A percentile compares a stretch with the other conserved stretches of the same genome.
Evolutionary conservation across 2,113 vertebrate species (phyloP).

Genomic region (Epinephelus cyanopodus): DNA sequence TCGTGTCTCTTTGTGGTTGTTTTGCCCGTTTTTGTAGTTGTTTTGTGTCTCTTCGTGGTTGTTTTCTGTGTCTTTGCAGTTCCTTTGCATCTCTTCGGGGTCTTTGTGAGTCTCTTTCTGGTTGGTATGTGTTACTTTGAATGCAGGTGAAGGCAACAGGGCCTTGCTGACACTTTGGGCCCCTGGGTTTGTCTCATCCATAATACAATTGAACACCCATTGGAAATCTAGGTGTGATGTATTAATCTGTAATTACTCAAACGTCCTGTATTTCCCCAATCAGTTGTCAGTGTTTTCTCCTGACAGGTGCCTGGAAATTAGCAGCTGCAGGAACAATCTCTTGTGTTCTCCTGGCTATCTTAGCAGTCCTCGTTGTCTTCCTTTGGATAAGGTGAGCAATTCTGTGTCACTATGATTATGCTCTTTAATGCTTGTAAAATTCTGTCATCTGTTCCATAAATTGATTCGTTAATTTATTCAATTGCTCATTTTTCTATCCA

Average conservation of each 20-base stretch:
- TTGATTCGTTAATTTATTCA: not conserved
- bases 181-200: too few relatives aligned
- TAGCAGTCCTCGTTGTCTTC: not conserved
- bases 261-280: not conserved
- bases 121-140: too few relatives aligned
- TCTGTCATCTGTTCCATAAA: not conserved
- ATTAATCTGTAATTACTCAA: not conserved
- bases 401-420: not conserved
- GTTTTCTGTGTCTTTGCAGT: too few relatives aligned
- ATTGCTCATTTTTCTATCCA: not conserved
- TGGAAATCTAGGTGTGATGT: too few relatives aligned
- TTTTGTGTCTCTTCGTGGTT: too few relatives aligned
- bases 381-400: slow-evolving; percentile 17
- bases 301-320: slow-evolving; percentile 19
- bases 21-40: too few relatives aligned
- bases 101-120: too few relatives aligned
- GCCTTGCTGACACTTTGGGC: too few relatives aligned
- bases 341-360: not conserved
- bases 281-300: not conserved
- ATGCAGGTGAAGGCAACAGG: too few relatives aligned
- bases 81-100: too few relatives aligned
- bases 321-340: not conserved
- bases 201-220: too few relatives aligned
- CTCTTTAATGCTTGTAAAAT: not conserved
- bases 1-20: too few relatives aligned